Evolutionary conservation across 1,140 invertebrate genomes (phyloP), one percentile per base, ranked within the genome.

Genomic region (Mactra quadrangularis): DNA sequence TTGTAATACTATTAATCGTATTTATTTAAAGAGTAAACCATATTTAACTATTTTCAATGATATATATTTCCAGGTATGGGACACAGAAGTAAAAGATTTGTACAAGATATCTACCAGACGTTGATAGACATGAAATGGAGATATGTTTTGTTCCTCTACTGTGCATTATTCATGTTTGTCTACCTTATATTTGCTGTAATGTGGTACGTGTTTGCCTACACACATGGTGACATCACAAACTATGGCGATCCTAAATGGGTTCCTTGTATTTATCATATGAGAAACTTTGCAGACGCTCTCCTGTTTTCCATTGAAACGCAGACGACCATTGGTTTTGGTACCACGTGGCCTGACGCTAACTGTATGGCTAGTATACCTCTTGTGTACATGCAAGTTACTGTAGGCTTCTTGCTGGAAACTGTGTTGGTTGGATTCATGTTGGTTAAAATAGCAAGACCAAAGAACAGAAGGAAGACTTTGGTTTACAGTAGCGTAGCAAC

Each of bases 151-250:
- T 92, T 99, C 29, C 96, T 97, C 57, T 99, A 99, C 91, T 96
- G 96, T 0, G 93, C 98, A 81, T 97, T 97, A 47, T 99, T 99
- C 91, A 95, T 99, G 45, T 91, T 98, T 0, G 97, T 96, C 0
- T 99, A 98, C 97, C 93, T 98, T 2, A 93, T 95, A 3, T 99
- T 99, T 92, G 97, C 97, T 0, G 93, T 96, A 17, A 97, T 99
- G 62, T 95, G 96, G n/a, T 89, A 86, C 70, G 66, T 87, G 29
- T 75, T 87, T 52, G 84, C 79, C 47, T 97, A 96, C 92, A 96
- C 96, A 0, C 98, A 99, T 92, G 98, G 97, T 2, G 98, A 99
- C 91, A 88, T 91, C 60, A 72, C 84, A 11, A 96, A 97, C 88
- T 85, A 97, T 41, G 96, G 96, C 0, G 93, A 95, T 0, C 93